Evolutionary conservation across 2,888 invertebrate species (phyloP), one percentile per base, ranked within the genome.

Genomic region (Oxycera nigricornis): DNA sequence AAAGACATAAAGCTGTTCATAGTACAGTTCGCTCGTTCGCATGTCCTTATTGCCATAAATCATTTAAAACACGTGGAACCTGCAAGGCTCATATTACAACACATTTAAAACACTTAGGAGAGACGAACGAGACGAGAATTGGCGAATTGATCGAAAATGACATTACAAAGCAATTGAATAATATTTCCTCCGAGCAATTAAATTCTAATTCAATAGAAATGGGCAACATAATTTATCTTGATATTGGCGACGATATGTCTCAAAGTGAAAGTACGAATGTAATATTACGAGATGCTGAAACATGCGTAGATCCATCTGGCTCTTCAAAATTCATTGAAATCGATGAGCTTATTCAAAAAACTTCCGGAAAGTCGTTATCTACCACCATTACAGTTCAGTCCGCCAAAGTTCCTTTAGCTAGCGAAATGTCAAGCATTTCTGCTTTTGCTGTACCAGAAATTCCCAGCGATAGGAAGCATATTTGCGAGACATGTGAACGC

Each of bases 1-100:
- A 76, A 20, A 77, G 79, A 0, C 80, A 80, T 46, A 73, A 74
- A 75, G 20, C 77, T 1, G 41, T 75, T 0, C 79, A 80, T 73
- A 78, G 39, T 17, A 67, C 73, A n/a, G 68, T 73, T 22, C 73
- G 77, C 2, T 77, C 77, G 2, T 78, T 76, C 65, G 57, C 73
- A 11, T 79, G 79, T 65, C 77, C 79, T 1, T 79, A 78, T 61
- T 78, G 78, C 52, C 50, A 31, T 14, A 76, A 77, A 55, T 74
- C 68, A 1, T 79, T 78, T 59, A 78, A 78, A 70, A 76, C 75
- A 2, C 76, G 41, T 7, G 74, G 62, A 55, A 74, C 73, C 24
- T 79, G 79, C 55, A 77, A 76, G 9, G 65, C 73, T 22, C 79
- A 79, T 55, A 77, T 79, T 39, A 22, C 73, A 20, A 77, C 73